Conservation (phyloP, 2,888 invertebrate genomes). For the Bembecia ichneumoniformis region DNA sequence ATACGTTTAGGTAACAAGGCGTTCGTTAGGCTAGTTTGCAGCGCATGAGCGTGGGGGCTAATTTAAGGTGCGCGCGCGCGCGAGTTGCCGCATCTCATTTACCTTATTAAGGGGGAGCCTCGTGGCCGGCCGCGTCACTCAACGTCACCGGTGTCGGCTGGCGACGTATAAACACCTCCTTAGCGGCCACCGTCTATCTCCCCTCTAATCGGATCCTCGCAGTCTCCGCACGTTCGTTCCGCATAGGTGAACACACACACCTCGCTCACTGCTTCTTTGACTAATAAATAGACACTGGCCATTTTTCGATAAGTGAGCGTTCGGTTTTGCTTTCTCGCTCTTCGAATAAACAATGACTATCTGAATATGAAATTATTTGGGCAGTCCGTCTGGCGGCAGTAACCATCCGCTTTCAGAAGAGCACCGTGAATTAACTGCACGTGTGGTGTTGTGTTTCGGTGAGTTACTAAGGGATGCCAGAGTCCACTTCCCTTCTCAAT, state of each 20-base stretch:
- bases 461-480: too few species aligned
- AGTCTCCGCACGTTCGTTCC: constrained; percentile 13
- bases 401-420: too few species aligned
- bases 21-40: constrained; percentile 33
- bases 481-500: too few species aligned
- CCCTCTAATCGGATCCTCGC: constrained; percentile 25
- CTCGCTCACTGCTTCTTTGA: constrained; percentile 12
- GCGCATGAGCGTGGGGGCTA: constrained; percentile 27
- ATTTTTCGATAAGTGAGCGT: not conserved
- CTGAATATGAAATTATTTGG: too few species aligned
- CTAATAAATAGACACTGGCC: constrained; percentile 13
- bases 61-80: constrained; percentile 34
- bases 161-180: constrained; percentile 51
- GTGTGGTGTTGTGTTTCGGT: too few species aligned
- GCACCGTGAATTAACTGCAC: too few species aligned
- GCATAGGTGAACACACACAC: constrained; percentile 13
- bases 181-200: constrained; percentile 33
- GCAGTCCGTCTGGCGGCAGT: too few species aligned
- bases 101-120: constrained; percentile 51
- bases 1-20: constrained; percentile 41
- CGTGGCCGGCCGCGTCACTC: constrained; percentile 53
- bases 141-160: constrained; percentile 38
- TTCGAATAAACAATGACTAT: too few species aligned
- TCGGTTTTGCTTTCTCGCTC: too few species aligned
- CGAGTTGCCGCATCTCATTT: constrained; percentile 49